Percentiles rank a stretch among this genome's conserved stretches.
Conservation (phyloP, 2,797 vertebrate genomes). For the Meriones psammophilus region DNA sequence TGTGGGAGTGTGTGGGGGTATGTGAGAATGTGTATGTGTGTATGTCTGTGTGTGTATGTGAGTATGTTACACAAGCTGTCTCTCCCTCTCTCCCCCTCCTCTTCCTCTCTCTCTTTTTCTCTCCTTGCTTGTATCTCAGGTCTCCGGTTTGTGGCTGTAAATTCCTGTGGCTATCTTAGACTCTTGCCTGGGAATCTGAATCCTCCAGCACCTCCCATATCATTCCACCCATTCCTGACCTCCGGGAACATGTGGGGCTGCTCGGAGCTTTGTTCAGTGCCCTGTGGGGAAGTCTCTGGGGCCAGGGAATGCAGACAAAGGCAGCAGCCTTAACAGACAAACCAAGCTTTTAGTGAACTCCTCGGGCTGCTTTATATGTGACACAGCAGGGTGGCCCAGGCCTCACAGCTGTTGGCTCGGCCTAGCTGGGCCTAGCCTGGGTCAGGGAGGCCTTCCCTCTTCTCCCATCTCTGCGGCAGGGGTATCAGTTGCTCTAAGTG, state of each 20-base stretch:
- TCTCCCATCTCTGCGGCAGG: accelerated
- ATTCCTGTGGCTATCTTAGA: constrained; percentile 56
- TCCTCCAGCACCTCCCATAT: neutral
- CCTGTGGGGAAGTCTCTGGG: neutral
- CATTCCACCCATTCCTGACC: constrained; percentile 71
- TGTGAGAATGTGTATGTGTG: too few relatives aligned
- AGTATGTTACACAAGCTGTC: too few relatives aligned
- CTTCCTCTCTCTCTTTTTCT: neutral
- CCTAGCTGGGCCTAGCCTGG: neutral
- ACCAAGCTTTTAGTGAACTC: neutral
- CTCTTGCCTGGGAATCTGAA: constrained; percentile 55
- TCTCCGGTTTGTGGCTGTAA: constrained; percentile 58
- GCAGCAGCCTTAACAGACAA: neutral
- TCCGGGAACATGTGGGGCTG: neutral
- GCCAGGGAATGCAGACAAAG: neutral
- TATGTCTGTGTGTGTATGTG: too few relatives aligned
- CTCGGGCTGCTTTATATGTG: too few relatives aligned
- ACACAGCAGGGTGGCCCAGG: neutral
- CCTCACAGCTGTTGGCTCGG: neutral
- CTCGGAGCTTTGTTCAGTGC: constrained; percentile 6
- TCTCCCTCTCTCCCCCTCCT: neutral
- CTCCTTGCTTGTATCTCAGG: constrained; percentile 14
- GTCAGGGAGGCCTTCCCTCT: neutral
- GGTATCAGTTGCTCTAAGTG: neutral
- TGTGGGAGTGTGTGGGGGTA: neutral